These are phyloP conservation scores for Pseudomyrmex flavicornis DNA, from an alignment of 1,140 invertebrate genomes.

Conservation along the genomic window DNA sequence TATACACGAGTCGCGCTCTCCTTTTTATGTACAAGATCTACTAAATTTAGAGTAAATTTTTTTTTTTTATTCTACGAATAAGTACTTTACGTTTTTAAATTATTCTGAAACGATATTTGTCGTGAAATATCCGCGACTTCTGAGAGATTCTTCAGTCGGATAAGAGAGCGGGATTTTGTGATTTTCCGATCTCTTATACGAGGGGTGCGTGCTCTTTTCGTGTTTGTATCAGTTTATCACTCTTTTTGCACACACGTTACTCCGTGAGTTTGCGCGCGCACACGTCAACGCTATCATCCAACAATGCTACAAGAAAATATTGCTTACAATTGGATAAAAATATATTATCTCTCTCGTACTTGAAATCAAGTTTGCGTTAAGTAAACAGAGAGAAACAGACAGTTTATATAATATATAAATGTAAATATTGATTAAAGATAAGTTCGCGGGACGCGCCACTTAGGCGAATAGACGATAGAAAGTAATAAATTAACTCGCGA, in stretches of 20 bases:
- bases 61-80: conserved; percentile 5
- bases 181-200: too few relatives aligned
- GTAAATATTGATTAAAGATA: conserved; percentile 20
- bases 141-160: too few relatives aligned
- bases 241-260: too few relatives aligned
- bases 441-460: conserved; percentile 1
- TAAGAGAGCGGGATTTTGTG: too few relatives aligned
- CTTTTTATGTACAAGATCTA: not conserved
- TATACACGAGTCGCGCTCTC: conserved; percentile 9
- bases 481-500: not conserved
- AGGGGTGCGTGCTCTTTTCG: too few relatives aligned
- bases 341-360: conserved; percentile 18
- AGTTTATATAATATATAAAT: conserved; percentile 35
- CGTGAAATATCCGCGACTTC: too few relatives aligned
- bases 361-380: conserved; percentile 52
- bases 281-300: conserved; percentile 14
- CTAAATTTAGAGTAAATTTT: not conserved
- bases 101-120: not conserved
- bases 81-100: not conserved
- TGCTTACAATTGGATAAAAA: conserved; percentile 7
- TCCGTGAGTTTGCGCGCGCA: not conserved
- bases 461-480: not conserved
- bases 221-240: too few relatives aligned
- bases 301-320: conserved; percentile 28
- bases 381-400: not conserved